Evolutionary conservation across 2,888 invertebrate species (phyloP).

Genomic region (Aethes cnicana): DNA sequence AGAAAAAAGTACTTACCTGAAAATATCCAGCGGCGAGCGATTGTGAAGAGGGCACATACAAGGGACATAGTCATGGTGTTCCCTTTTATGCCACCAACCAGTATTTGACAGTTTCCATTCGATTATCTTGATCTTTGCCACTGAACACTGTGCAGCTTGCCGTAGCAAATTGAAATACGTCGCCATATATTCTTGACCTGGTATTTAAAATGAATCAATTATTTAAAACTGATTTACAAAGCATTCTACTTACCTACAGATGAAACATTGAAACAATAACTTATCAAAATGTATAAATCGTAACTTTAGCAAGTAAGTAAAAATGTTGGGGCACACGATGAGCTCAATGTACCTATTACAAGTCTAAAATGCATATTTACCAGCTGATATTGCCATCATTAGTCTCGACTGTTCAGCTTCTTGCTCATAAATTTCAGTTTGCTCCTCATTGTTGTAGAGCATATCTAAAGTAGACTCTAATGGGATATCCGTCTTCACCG

Average conservation of each 20-base stretch:
- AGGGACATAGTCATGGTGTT: conserved; percentile 55
- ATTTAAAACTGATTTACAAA: too few relatives aligned
- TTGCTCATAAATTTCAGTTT: conserved; percentile 50
- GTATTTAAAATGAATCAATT: conserved; percentile 11
- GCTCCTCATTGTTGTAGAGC: conserved; percentile 1
- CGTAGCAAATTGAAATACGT: conserved; percentile 66
- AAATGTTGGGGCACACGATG: too few relatives aligned
- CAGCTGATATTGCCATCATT: conserved; percentile 72
- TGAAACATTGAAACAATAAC: too few relatives aligned
- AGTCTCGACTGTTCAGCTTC: conserved; percentile 74
- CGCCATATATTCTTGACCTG: conserved; percentile 78
- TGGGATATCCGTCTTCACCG: too few relatives aligned
- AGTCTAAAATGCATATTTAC: too few relatives aligned
- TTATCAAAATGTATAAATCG: too few relatives aligned
- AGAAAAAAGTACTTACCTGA: conserved; percentile 47
- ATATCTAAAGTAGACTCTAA: conserved; percentile 38
- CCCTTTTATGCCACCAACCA: conserved; percentile 68
- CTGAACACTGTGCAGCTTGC: conserved; percentile 54
- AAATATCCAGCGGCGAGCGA: conserved; percentile 63
- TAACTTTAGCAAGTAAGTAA: neutral
- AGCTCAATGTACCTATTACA: too few relatives aligned
- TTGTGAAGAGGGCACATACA: conserved; percentile 62
- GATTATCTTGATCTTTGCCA: conserved; percentile 65
- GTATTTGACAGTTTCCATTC: conserved; percentile 73
- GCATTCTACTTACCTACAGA: too few relatives aligned